Conservation (phyloP, 2,797 vertebrate genomes). For the Myripristis murdjan region DNA sequence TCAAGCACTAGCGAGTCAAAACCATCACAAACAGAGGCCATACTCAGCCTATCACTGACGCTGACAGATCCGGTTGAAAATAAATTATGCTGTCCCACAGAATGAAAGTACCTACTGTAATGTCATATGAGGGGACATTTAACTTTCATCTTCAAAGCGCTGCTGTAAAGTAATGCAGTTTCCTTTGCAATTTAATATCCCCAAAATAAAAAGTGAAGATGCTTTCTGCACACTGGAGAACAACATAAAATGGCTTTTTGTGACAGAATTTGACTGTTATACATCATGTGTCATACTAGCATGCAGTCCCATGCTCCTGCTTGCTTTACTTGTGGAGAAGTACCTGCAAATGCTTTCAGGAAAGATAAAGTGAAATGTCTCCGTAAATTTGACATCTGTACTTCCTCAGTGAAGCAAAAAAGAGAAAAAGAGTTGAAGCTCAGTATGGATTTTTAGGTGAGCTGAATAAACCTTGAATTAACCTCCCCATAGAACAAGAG, state of each 20-base stretch:
- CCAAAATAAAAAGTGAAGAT: slow-evolving; percentile 53
- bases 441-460: not conserved
- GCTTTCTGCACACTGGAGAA: slow-evolving; percentile 51
- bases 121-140: slow-evolving; percentile 61
- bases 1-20: slow-evolving; percentile 67
- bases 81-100: slow-evolving; percentile 62
- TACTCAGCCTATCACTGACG: slow-evolving; percentile 36
- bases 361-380: slow-evolving; percentile 1
- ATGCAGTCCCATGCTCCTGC: not conserved
- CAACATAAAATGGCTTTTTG: slow-evolving; percentile 33
- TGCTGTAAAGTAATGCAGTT: slow-evolving; percentile 60
- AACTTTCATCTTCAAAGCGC: slow-evolving; percentile 70
- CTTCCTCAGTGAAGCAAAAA: not conserved
- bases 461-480: slow-evolving; percentile 20
- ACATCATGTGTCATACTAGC: not conserved
- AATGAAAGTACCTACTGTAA: slow-evolving; percentile 68
- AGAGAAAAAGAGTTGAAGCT: too few species aligned
- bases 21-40: slow-evolving; percentile 67
- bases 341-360: not conserved
- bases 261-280: slow-evolving; percentile 23
- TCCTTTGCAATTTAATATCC: slow-evolving; percentile 60
- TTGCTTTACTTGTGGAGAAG: not conserved
- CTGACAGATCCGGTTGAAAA: slow-evolving; percentile 67
- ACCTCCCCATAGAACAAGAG: slow-evolving; percentile 34
- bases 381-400: not conserved